Evolutionary conservation across 2,113 vertebrate genomes (phyloP), one percentile per base, ranked within the genome.

Genomic region (Channa argus): DNA sequence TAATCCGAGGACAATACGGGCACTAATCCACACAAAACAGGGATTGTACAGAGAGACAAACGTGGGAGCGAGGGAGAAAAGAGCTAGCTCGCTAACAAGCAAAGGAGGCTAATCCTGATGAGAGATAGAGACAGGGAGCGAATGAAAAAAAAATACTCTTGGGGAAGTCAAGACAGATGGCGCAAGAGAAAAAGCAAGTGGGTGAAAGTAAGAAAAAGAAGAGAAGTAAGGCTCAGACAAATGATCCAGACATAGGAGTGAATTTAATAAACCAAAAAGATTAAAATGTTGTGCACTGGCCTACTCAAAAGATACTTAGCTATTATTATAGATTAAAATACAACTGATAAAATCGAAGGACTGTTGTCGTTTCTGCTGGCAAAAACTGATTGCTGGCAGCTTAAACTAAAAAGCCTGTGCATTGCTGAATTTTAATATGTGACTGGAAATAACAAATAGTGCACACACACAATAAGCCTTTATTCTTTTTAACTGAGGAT

Each of bases 21-120:
- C 55, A 74, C 82, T 92, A 91, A 92, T 93, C 89, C 86, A 80
- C 79, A 91, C 82, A 90, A 92, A 90, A 86, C 82, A 88, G 62
- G 79, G 82, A 90, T 88, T 88, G 85, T 82, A 65, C 12, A 5
- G 47, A 67, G 77, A 82, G 76, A 92, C 72, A 87, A 86, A 85
- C 13, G 55, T 51, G 70, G 75, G 73, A 69, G 71, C 3, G 15
- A 14, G 71, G 59, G 77, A 75, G 71, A 49, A 70, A 71, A 61
- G 43, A 60, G 63, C 64, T 74, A 86, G 73, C 67, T 60, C 11
- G 52, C 86, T 87, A 82, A 85, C 77, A 59, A 77, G 85, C 65
- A 84, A 79, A 82, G 53, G 53, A 47, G 70, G 74, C 88, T 89
- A 90, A 92, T 92, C 87, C 85, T 86, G 89, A 90, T 90, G 71